Conservation (phyloP, 2,888 invertebrate species). For the Brachylomia viminalis region DNA sequence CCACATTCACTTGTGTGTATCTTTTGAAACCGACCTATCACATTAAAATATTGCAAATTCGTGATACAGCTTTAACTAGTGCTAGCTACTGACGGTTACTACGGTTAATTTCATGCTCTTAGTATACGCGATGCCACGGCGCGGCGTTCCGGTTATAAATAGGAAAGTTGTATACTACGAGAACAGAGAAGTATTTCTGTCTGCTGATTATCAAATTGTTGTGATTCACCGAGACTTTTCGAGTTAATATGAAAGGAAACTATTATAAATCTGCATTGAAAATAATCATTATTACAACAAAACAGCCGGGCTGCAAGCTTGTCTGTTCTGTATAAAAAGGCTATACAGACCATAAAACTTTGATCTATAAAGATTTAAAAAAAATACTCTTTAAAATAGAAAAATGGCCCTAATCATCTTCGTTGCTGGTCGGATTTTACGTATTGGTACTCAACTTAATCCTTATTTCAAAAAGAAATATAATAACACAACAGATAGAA, state of each 20-base stretch:
- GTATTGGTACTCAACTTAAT: slow-evolving; percentile 1
- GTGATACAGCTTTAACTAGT: slow-evolving; percentile 14
- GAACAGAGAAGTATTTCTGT: slow-evolving; percentile 25
- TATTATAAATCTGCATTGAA: neutral
- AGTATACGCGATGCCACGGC: slow-evolving; percentile 1
- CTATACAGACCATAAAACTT: neutral
- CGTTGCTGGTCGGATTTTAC: neutral
- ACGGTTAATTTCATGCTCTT: neutral
- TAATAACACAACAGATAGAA: slow-evolving; percentile 15
- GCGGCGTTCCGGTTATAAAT: slow-evolving; percentile 24
- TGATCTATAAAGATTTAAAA: neutral
- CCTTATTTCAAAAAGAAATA: neutral
- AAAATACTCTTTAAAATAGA: neutral
- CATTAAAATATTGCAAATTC: slow-evolving; percentile 15
- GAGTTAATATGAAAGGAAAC: neutral
- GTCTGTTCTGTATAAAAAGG: neutral
- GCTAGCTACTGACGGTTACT: neutral
- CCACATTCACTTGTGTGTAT: neutral
- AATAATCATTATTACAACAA: neutral
- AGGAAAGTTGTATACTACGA: slow-evolving; percentile 30
- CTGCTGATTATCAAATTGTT: neutral
- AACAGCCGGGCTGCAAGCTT: too few relatives aligned
- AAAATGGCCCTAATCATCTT: neutral
- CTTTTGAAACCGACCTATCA: slow-evolving; percentile 3
- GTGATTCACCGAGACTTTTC: slow-evolving; percentile 1